phyloP scores from a whole-genome alignment of 1,140 invertebrate species.

The Drosophila nikananu region DNA sequence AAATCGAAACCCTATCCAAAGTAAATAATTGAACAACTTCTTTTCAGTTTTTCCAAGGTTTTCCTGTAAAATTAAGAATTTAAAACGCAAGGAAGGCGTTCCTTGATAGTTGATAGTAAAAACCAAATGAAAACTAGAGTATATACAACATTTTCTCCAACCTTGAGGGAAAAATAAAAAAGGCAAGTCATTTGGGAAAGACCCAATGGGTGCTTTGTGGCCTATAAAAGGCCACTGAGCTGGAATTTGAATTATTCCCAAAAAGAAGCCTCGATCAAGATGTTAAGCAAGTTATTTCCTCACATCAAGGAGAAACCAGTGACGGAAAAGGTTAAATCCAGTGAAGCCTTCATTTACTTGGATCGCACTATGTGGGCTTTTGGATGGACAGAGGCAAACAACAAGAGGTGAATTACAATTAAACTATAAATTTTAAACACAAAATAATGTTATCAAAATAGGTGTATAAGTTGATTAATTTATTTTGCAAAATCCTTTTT shows the following conservation, averaged over 20 bases:
- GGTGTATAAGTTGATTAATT: no score
- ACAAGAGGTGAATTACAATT: background rate
- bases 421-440: no score
- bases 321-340: constrained; percentile 19
- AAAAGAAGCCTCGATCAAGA: constrained; percentile 4
- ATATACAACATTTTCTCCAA: background rate
- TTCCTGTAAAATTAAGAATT: background rate
- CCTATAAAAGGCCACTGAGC: constrained; percentile 11
- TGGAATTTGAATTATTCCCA: background rate
- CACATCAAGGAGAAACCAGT: constrained; percentile 8
- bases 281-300: constrained; percentile 51
- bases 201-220: background rate
- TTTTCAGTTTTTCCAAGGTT: background rate
- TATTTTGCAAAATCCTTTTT: background rate
- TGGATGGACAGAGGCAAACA: constrained; percentile 45
- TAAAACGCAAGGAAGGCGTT: background rate
- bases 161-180: background rate
- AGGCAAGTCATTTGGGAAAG: constrained; percentile 3
- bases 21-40: background rate
- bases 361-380: constrained; percentile 29
- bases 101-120: no score
- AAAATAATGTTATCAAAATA: no score
- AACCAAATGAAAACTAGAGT: no score
- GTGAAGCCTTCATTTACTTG: constrained; percentile 50
- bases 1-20: background rate